These are phyloP conservation scores for Poecilobothrus nobilitatus DNA, from an alignment of 2,888 invertebrate species.

Conservation along the genomic window DNA sequence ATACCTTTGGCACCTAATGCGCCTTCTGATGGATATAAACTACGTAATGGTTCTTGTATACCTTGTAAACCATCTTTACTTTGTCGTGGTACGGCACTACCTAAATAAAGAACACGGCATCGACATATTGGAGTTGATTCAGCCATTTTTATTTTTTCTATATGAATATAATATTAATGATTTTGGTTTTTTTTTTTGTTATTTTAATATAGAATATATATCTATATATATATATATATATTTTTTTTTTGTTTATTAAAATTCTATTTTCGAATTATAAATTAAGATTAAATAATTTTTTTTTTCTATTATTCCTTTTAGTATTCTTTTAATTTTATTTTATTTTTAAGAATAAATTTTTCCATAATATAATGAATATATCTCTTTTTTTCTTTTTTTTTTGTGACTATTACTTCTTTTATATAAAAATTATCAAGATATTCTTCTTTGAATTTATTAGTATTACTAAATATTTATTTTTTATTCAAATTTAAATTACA, in stretches of 20 bases:
- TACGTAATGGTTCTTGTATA: conserved; percentile 92
- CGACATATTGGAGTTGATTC: conserved; percentile 92
- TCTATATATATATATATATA: not conserved
- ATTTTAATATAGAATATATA: not conserved
- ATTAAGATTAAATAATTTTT: not conserved
- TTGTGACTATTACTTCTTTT: no score
- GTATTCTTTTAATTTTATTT: not conserved
- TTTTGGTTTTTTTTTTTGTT: not conserved
- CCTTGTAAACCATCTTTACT: conserved; percentile 96
- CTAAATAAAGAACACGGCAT: conserved; percentile 92
- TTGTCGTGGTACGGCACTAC: conserved; percentile 92
- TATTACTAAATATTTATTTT: not conserved
- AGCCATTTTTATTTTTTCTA: conserved; percentile 41
- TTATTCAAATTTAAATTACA: not conserved
- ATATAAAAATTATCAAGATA: no score
- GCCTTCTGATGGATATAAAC: conserved; percentile 91
- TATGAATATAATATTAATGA: not conserved
- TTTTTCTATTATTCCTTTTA: not conserved
- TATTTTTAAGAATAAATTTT: not conserved
- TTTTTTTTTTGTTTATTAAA: conserved; percentile 10
- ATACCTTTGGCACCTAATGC: conserved; percentile 81
- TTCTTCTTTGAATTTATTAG: not conserved
- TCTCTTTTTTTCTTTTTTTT: not conserved
- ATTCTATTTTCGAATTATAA: conserved; percentile 7
- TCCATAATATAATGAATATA: not conserved